A percentile compares a stretch with the other conserved stretches of the same genome.
Evolutionary conservation across 2,888 invertebrate species (phyloP).

Genomic region (Biston betularia): DNA sequence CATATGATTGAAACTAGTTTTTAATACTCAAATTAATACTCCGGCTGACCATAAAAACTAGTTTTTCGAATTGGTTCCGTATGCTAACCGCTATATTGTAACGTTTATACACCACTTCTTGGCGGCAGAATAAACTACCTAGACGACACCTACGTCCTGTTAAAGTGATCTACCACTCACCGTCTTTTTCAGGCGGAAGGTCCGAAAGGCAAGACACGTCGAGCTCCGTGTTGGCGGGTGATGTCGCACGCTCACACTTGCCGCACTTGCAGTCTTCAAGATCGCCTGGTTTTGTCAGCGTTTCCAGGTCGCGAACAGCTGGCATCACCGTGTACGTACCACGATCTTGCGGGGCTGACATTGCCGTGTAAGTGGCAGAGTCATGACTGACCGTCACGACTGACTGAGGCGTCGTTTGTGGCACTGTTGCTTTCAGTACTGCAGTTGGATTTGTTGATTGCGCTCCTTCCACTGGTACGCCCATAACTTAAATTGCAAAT

Average conservation of each 20-base stretch:
- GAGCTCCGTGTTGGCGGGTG: slow-evolving; percentile 64
- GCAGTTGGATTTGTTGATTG: background rate
- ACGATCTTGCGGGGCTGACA: background rate
- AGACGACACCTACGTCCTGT: too few species aligned
- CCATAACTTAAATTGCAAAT: too few species aligned
- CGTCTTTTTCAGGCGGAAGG: slow-evolving; percentile 62
- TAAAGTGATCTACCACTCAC: slow-evolving; percentile 45
- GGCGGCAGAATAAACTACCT: too few species aligned
- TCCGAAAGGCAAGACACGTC: slow-evolving; percentile 73
- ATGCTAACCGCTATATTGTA: too few species aligned
- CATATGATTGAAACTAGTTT: too few species aligned
- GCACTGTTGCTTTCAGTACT: background rate
- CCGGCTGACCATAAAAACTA: too few species aligned
- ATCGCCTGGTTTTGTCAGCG: slow-evolving; percentile 6
- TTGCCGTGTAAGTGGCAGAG: slow-evolving; percentile 14
- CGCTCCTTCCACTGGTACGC: too few species aligned
- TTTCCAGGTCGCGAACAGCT: background rate
- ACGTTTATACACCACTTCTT: too few species aligned
- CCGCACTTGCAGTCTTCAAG: slow-evolving; percentile 11
- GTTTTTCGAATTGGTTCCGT: too few species aligned
- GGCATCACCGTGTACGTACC: slow-evolving; percentile 9
- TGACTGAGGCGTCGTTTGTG: background rate
- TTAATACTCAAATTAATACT: too few species aligned
- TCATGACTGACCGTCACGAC: background rate
- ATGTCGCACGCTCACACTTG: slow-evolving; percentile 21